phyloP scores from a whole-genome alignment of 2,888 invertebrate species.

The Drosophila testacea region DNA sequence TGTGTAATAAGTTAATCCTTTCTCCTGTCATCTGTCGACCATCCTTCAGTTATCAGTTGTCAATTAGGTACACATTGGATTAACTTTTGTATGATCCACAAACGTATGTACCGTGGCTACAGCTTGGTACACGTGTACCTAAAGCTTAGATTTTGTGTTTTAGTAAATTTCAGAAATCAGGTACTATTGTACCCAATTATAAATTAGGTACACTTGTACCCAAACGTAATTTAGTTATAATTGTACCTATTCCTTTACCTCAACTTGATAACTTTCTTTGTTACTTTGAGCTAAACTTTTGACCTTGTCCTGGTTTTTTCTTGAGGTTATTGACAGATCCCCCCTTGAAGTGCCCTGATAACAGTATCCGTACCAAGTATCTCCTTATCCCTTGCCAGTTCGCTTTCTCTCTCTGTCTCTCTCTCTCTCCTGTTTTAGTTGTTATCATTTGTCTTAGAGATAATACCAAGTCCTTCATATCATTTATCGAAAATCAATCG shows the following conservation, averaged over 20 bases:
- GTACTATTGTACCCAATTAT: background rate
- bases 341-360: slow-evolving; percentile 3
- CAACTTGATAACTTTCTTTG: background rate
- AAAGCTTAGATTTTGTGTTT: background rate
- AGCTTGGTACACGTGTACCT: slow-evolving; percentile 1
- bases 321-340: slow-evolving; percentile 7
- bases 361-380: background rate
- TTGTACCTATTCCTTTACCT: background rate
- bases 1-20: slow-evolving; percentile 42
- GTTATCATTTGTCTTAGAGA: slow-evolving; percentile 33
- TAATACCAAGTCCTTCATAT: slow-evolving; percentile 6
- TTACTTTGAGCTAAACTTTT: slow-evolving; percentile 25
- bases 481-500: slow-evolving; percentile 29
- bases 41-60: slow-evolving; percentile 31
- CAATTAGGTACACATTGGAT: slow-evolving; percentile 36
- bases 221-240: background rate
- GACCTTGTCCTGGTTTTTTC: slow-evolving; percentile 22
- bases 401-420: slow-evolving; percentile 16
- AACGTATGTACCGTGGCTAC: background rate
- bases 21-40: slow-evolving; percentile 13
- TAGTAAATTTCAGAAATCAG: background rate
- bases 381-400: slow-evolving; percentile 20
- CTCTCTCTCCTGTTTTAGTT: slow-evolving; percentile 14
- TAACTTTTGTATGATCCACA: background rate
- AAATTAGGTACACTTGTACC: background rate